Conservation (phyloP, 92 coral and sea anemone genomes). For the Plumapathes pennacea region DNA sequence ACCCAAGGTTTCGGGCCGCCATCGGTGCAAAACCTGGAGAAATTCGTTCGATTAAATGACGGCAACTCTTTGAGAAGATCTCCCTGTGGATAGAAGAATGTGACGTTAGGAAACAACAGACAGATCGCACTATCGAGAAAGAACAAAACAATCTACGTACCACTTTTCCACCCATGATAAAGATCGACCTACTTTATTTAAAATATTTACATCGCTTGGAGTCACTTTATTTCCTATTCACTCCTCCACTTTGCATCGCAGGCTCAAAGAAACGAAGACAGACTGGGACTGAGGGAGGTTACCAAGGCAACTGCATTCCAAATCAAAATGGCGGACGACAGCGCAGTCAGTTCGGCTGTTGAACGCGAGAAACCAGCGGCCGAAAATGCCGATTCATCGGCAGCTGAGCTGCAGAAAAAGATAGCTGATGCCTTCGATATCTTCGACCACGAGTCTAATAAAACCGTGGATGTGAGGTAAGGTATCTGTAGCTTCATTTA, state of each 20-base stretch:
- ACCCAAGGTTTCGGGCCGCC: conserved; percentile 83
- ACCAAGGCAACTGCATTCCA: too few relatives aligned
- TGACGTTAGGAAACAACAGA: not conserved
- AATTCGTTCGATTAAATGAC: conserved; percentile 89
- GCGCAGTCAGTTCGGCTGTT: conserved; percentile 30
- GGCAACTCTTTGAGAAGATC: conserved; percentile 94
- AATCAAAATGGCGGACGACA: conserved; percentile 89
- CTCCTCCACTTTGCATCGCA: too few relatives aligned
- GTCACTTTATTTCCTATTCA: too few relatives aligned
- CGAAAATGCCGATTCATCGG: conserved; percentile 78
- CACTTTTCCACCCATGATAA: too few relatives aligned
- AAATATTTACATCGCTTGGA: too few relatives aligned
- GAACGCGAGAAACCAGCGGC: conserved; percentile 62
- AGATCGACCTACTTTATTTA: too few relatives aligned
- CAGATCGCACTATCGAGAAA: too few relatives aligned
- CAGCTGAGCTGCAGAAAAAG: conserved; percentile 87
- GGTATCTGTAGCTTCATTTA: not conserved
- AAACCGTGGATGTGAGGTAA: conserved; percentile 99
- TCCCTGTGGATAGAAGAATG: conserved; percentile 53
- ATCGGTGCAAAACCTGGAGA: conserved; percentile 83
- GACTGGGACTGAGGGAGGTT: too few relatives aligned
- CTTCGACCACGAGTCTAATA: conserved; percentile 97
- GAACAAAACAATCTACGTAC: too few relatives aligned
- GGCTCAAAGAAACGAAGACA: too few relatives aligned
- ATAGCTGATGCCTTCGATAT: conserved; percentile 95